Evolutionary conservation across 2,888 invertebrate species (phyloP).

Genomic region (Drosophila parthenogenetica): DNA sequence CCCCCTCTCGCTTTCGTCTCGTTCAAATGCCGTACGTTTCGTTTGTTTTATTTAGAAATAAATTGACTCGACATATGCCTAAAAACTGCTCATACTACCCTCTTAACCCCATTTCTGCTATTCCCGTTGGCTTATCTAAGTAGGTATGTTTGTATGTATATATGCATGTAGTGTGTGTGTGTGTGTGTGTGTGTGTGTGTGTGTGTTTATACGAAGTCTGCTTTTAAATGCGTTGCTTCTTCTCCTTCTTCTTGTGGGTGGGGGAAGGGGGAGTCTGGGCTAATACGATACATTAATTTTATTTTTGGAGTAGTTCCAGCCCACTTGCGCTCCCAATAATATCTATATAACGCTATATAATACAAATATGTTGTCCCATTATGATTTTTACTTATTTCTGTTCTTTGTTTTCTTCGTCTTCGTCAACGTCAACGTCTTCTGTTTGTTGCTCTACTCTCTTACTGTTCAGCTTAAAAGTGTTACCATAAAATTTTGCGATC

Average conservation of each 20-base stretch:
- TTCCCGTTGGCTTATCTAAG: constrained; percentile 13
- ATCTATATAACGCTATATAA: constrained; percentile 52
- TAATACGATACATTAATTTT: constrained; percentile 5
- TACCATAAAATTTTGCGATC: constrained; percentile 49
- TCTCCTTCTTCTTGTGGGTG: neutral
- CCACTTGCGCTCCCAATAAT: constrained; percentile 30
- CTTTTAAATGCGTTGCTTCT: constrained; percentile 16
- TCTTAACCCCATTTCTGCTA: constrained; percentile 1
- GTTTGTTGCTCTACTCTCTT: constrained; percentile 16
- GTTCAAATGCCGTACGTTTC: constrained; percentile 22
- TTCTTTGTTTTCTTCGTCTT: neutral
- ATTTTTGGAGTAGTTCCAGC: constrained; percentile 22
- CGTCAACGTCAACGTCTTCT: neutral
- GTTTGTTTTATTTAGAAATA: constrained; percentile 21
- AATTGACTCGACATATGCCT: constrained; percentile 46
- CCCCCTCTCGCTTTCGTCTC: neutral
- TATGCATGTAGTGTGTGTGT: neutral
- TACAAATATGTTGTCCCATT: constrained; percentile 50
- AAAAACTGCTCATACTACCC: constrained; percentile 26
- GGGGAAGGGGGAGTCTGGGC: constrained; percentile 4
- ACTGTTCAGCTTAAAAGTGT: constrained; percentile 55
- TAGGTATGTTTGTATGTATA: constrained; percentile 16
- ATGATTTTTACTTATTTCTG: constrained; percentile 25
- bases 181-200: constrained; percentile 5
- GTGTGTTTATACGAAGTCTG: neutral